phyloP scores from a whole-genome alignment of 2,113 vertebrate species.

The Dendropsophus ebraccatus region DNA sequence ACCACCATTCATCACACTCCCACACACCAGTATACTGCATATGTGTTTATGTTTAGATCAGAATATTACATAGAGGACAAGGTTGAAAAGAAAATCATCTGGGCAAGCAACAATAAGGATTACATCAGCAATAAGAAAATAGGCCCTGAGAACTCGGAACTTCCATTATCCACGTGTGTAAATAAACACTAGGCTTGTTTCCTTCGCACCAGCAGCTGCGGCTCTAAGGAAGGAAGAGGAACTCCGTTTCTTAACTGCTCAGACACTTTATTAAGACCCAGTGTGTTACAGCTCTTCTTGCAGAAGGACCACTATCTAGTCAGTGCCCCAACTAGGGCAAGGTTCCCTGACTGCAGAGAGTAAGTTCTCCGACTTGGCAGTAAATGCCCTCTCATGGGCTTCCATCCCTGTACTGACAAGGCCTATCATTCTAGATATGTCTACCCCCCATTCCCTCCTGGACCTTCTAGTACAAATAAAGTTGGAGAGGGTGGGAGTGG shows the following conservation, averaged over 20 bases:
- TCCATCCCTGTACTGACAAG: too few relatives aligned
- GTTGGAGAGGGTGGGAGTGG: too few relatives aligned
- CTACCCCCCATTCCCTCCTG: too few relatives aligned
- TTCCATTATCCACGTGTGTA: conserved; percentile 21
- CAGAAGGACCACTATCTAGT: not conserved
- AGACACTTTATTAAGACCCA: not conserved
- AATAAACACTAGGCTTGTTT: conserved; percentile 14
- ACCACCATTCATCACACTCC: not conserved
- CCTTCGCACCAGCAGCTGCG: not conserved
- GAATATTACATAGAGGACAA: not conserved
- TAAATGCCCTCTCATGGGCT: too few relatives aligned
- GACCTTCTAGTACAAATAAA: too few relatives aligned
- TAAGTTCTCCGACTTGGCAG: too few relatives aligned
- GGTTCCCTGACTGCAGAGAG: too few relatives aligned
- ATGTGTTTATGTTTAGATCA: not conserved
- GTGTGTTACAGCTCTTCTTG: not conserved
- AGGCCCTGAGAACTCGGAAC: conserved; percentile 1
- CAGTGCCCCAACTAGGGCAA: not conserved
- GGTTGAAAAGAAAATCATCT: not conserved
- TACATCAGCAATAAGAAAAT: conserved; percentile 12
- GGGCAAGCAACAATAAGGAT: not conserved
- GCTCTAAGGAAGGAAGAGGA: conserved; percentile 27
- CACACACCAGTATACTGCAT: not conserved
- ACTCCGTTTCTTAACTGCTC: conserved; percentile 13
- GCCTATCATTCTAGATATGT: too few relatives aligned